A percentile compares a stretch with the other conserved stretches of the same genome.
Evolutionary conservation across 92 coral and sea anemone species (phyloP).

Genomic region (Virgularia gustaviana): DNA sequence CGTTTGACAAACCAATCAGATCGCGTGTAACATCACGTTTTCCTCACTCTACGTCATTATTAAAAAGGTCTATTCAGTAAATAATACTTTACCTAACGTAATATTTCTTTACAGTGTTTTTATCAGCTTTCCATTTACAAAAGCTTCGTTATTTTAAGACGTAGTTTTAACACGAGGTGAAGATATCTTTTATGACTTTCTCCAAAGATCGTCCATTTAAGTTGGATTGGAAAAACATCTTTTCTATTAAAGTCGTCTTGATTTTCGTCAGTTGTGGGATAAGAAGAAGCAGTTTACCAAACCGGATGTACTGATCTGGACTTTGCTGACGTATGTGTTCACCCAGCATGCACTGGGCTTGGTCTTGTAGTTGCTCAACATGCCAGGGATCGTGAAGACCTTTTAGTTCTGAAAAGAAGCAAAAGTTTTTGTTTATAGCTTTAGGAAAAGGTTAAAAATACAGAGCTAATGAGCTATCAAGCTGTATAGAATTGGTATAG

Average conservation of each 20-base stretch:
- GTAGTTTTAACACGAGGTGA: constrained; percentile 63
- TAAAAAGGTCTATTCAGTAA: too few species aligned
- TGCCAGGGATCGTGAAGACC: constrained; percentile 85
- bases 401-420: constrained; percentile 31
- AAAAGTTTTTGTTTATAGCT: constrained; percentile 47
- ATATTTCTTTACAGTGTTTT: background rate
- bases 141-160: background rate
- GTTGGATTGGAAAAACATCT: constrained; percentile 88
- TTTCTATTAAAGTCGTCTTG: constrained; percentile 74
- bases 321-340: constrained; percentile 86
- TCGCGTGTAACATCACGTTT: too few species aligned
- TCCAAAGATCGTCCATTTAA: constrained; percentile 83
- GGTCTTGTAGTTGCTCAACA: constrained; percentile 96
- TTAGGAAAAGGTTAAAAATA: background rate
- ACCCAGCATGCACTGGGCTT: constrained; percentile 99
- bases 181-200: constrained; percentile 82
- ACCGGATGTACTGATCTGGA: constrained; percentile 76
- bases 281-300: constrained; percentile 77
- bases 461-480: background rate
- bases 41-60: too few species aligned
- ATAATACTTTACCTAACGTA: too few species aligned
- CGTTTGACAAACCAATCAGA: too few species aligned
- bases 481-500: background rate
- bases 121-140: background rate
- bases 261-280: constrained; percentile 69